Conservation (phyloP, 2,113 vertebrate species). For the Stegostoma tigrinum region DNA sequence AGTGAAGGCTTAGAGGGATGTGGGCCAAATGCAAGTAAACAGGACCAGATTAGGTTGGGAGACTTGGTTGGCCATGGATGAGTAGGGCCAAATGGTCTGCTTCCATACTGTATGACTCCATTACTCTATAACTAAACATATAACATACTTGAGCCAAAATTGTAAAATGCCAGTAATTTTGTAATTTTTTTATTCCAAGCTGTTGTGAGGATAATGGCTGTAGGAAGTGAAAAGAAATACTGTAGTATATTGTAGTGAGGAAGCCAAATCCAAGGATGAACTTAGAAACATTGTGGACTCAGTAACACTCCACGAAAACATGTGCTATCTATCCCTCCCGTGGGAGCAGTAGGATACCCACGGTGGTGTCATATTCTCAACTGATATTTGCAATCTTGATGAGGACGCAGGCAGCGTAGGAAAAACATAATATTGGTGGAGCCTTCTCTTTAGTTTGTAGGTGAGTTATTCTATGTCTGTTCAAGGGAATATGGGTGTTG, state of each 20-base stretch:
- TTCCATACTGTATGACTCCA: too few species aligned
- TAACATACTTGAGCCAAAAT: too few species aligned
- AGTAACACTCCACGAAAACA: neutral
- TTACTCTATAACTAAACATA: too few species aligned
- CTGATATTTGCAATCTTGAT: neutral
- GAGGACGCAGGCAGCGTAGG: neutral
- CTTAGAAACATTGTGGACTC: neutral
- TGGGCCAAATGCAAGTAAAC: too few species aligned
- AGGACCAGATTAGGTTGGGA: too few species aligned
- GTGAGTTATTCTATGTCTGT: neutral
- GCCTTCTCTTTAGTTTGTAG: neutral
- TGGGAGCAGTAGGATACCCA: neutral
- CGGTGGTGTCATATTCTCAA: neutral
- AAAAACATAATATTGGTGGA: neutral
- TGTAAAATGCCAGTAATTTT: neutral
- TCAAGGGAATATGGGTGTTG: too few species aligned
- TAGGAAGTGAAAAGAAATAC: neutral
- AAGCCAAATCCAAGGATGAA: neutral
- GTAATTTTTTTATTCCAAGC: neutral
- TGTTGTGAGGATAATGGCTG: neutral
- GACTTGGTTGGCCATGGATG: too few species aligned
- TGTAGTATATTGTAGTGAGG: neutral
- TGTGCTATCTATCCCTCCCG: neutral
- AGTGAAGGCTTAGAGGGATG: too few species aligned
- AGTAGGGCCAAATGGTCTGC: too few species aligned